Base-by-base conservation (phyloP, 37 sponge, comb jelly and placozoan species). In the Hexactinellida sp. region DNA sequence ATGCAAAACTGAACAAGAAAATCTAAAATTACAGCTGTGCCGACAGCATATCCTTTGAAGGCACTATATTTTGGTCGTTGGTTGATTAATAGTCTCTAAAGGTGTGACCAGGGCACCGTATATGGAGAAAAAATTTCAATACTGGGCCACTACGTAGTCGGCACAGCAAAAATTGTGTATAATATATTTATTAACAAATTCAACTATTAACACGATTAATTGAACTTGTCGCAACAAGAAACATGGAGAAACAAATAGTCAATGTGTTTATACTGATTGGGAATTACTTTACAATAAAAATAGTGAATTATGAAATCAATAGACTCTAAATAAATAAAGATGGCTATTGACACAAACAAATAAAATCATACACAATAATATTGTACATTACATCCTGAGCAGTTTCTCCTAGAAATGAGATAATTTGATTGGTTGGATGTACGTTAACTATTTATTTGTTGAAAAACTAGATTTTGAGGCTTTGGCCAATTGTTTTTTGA, bases 401-500 rank as follows among this genome's bases (percentile, higher is more conserved):
- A 7, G 76, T 25, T 3, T 63, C 3, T 10, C 76, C 3, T 63
- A 7, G 3, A n/a, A 63, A 63, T 63, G 76, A 47, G 52, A 63
- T 63, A 63, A 63, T 25, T n/a, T 32, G 76, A 63, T 28, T 32
- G 3, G 34, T 5, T 7, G 13, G 13, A 63, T 63, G 76, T 5
- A 63, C 5, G 3, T 25, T 63, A 25, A 3, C 13, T 63, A 25
- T 10, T n/a, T 25, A 25, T 63, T 10, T 28, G 76, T 10, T 63
- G 30, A 10, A 63, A n/a, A 25, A 63, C 76, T 63, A n/a, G 63
- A 35, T 37, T 55, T 86, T 1, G 55, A 55, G 34, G 71, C 76
- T 55, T 86, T 55, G 30, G 86, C 54, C 37, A 86, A 36, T 82
- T 91, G 91, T 55, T 83, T 91, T 51, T 82, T 86, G 25, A 91